These are phyloP conservation scores for Nesogale talazaci DNA, from an alignment of 2,113 vertebrate species.

Conservation along the genomic window DNA sequence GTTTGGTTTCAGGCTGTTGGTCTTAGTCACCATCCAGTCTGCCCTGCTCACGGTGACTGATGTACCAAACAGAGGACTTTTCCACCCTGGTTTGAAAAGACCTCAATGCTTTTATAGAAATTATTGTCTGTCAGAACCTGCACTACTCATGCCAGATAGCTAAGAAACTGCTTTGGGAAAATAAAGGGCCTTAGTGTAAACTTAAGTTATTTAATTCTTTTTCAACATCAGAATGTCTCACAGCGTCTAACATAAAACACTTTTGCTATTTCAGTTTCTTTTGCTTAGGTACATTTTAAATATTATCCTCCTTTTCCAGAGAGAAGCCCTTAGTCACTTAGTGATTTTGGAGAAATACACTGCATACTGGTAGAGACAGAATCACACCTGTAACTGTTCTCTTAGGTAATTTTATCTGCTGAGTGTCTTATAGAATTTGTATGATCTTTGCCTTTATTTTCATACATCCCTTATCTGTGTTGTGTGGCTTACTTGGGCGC, in stretches of 20 bases:
- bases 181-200: background rate
- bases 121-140: conserved; percentile 29
- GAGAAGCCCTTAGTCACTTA: background rate
- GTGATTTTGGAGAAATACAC: background rate
- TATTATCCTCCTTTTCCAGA: background rate
- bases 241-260: background rate
- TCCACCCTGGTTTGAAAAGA: background rate
- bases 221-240: background rate
- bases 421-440: conserved; percentile 38
- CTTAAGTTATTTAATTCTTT: background rate
- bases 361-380: background rate
- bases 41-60: no score
- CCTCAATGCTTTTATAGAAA: background rate
- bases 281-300: conserved; percentile 25
- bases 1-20: background rate
- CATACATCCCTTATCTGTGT: background rate
- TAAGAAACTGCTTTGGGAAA: background rate
- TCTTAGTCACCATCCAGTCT: no score
- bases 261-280: conserved; percentile 28
- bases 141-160: background rate
- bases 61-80: no score
- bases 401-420: conserved; percentile 1
- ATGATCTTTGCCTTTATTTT: conserved; percentile 41
- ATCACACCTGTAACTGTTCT: background rate
- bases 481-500: background rate